Base-by-base conservation (phyloP, 2,113 vertebrate species). In the Gadus macrocephalus region DNA sequence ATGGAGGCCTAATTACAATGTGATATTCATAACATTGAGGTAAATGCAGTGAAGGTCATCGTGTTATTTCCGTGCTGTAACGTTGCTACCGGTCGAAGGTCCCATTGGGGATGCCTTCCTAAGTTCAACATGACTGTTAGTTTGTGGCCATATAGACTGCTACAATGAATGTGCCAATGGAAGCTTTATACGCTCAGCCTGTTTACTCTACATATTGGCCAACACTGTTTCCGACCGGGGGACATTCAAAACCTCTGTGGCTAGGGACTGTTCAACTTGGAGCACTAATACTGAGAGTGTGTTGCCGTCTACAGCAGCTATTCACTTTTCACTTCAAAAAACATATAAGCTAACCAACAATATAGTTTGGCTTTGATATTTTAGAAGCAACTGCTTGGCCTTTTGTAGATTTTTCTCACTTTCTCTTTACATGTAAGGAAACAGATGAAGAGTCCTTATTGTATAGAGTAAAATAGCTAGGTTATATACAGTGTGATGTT, bases 41-140 rank as follows among this genome's bases (percentile, higher is more conserved):
- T 35, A 35, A 35, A 35, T 35, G 4, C 42, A 49, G 42, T 49
- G 42, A 9, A 49, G 42, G 42, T 49, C 42, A 49, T 49, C 2
- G 42, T 49, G 42, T 49, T 49, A 49, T 49, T 49, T 49, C 42
- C 12, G 42, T 49, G 42, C 42, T 49, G 42, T 49, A 49, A 49
- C 42, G 42, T 49, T 49, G 42, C 42, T 9, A 49, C 42, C 74
- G 56, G 28, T 17, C 16, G 5, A 64, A 64, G 66, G 73, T 49
- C 80, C 78, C 67, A 67, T 81, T 81, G 69, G 73, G 74, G 69
- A 83, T 80, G 87, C 77, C 79, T 87, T 86, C 75, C 75, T 80
- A 72, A 81, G 83, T 72, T 82, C 72, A 86, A 85, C 71, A 78
- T 3, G 71, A 90, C 89, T 89, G 88, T 89, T 90, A 83, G 73